These are phyloP conservation scores for Aphidius colemani DNA, from an alignment of 2,888 invertebrate genomes.

Conservation along the genomic window DNA sequence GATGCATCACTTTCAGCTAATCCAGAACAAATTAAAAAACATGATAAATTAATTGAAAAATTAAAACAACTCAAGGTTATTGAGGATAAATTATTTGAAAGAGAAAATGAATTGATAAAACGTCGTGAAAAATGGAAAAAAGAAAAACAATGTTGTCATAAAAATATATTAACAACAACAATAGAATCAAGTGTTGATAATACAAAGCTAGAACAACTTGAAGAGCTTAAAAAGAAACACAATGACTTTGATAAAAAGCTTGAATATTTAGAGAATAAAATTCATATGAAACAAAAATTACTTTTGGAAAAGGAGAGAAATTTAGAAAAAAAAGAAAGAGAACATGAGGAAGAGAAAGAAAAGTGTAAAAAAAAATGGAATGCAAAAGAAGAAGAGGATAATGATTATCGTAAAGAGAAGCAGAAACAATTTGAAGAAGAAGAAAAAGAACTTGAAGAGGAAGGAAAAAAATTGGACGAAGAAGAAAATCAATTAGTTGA, in stretches of 20 bases:
- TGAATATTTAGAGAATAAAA: slow-evolving; percentile 28
- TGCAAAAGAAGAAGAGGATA: slow-evolving; percentile 19
- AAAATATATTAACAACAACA: slow-evolving; percentile 9
- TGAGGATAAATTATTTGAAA: background rate
- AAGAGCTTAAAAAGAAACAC: slow-evolving; percentile 19
- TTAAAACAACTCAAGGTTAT: background rate
- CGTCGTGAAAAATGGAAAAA: slow-evolving; percentile 9
- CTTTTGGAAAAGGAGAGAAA: slow-evolving; percentile 31
- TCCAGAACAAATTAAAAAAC: background rate
- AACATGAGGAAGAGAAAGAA: slow-evolving; percentile 30
- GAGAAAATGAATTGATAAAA: background rate
- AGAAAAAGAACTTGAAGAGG: slow-evolving; percentile 20
- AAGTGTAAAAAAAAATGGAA: slow-evolving; percentile 28
- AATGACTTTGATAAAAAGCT: slow-evolving; percentile 33
- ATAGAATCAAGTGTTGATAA: slow-evolving; percentile 20
- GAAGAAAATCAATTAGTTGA: too few species aligned
- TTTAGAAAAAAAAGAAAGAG: slow-evolving; percentile 26
- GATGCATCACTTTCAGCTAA: background rate
- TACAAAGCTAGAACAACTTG: slow-evolving; percentile 21
- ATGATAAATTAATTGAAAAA: background rate
- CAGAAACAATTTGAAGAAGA: slow-evolving; percentile 26
- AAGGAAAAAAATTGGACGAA: background rate
- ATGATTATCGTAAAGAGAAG: slow-evolving; percentile 10
- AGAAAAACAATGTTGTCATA: slow-evolving; percentile 7
- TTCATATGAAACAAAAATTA: slow-evolving; percentile 29